Evolutionary conservation across 2,113 vertebrate species (phyloP).

Genomic region (Neoarius graeffei): DNA sequence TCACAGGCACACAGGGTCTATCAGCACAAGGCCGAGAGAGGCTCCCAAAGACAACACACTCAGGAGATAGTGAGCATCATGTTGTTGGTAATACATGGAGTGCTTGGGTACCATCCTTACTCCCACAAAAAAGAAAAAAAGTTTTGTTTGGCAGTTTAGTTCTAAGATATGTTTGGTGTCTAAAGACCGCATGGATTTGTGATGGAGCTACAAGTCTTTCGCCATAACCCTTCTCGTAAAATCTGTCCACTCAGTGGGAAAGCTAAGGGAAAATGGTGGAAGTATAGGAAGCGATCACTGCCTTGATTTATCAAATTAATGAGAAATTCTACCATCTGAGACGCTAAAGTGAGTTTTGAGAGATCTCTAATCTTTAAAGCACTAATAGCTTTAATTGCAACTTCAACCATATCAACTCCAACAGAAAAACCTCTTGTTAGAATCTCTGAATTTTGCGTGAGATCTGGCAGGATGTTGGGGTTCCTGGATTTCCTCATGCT

Average conservation of each 20-base stretch:
- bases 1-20: constrained; percentile 60
- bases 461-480: constrained; percentile 5
- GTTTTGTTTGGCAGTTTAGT: background rate
- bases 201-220: background rate
- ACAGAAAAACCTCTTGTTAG: background rate
- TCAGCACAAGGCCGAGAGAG: constrained; percentile 17
- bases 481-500: constrained; percentile 23
- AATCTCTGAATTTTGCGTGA: background rate
- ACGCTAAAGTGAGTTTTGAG: background rate
- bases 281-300: background rate
- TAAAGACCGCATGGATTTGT: background rate
- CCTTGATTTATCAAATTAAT: background rate
- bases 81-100: constrained; percentile 54
- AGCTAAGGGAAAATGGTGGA: background rate
- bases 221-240: background rate
- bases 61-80: constrained; percentile 37
- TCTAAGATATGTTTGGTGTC: background rate
- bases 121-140: background rate
- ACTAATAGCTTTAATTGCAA: background rate
- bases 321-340: background rate
- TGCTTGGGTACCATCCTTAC: background rate
- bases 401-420: background rate
- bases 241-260: background rate
- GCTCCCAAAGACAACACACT: constrained; percentile 65
- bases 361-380: background rate